A percentile compares a stretch with the other conserved stretches of the same genome.
phyloP scores from a whole-genome alignment of 2,797 vertebrate genomes.

The Chaenodraco wilsoni region DNA sequence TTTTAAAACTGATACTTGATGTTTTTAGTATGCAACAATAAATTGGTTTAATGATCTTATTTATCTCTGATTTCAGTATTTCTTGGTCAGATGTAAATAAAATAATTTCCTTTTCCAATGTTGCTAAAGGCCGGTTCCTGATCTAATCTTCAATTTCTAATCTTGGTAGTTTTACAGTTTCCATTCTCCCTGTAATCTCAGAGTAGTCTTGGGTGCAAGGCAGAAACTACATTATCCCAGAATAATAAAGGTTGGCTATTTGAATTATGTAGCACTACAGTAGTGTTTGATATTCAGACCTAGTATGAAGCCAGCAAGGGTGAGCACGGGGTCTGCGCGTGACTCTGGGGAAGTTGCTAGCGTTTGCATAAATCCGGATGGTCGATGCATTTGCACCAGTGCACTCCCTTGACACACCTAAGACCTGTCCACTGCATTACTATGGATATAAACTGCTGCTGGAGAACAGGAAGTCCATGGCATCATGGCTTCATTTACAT shows the following conservation, averaged over 20 bases:
- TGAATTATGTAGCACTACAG: slow-evolving; percentile 65
- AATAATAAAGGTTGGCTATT: slow-evolving; percentile 58
- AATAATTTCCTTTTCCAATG: not conserved
- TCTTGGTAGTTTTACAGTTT: slow-evolving; percentile 19
- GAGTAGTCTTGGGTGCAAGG: slow-evolving; percentile 26
- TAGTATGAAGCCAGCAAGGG: slow-evolving; percentile 37
- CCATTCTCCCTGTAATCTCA: slow-evolving; percentile 32
- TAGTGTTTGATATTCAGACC: slow-evolving; percentile 60
- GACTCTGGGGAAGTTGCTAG: slow-evolving; percentile 56
- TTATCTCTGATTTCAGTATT: not conserved
- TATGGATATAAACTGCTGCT: slow-evolving; percentile 24
- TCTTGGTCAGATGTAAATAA: not conserved
- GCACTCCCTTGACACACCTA: slow-evolving; percentile 11
- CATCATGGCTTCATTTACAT: slow-evolving; percentile 1
- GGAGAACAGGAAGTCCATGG: slow-evolving; percentile 2
- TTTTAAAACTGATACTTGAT: slow-evolving; percentile 3
- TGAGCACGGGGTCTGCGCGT: slow-evolving; percentile 24
- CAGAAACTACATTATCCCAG: slow-evolving; percentile 46
- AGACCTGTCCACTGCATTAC: slow-evolving; percentile 1
- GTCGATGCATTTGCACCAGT: slow-evolving; percentile 48
- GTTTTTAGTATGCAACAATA: not conserved
- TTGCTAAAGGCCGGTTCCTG: slow-evolving; percentile 14
- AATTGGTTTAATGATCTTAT: too few relatives aligned
- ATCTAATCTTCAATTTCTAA: slow-evolving; percentile 26
- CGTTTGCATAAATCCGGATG: slow-evolving; percentile 57